Evolutionary conservation across 2,888 invertebrate genomes (phyloP).

Genomic region (Deilephila porcellus): DNA sequence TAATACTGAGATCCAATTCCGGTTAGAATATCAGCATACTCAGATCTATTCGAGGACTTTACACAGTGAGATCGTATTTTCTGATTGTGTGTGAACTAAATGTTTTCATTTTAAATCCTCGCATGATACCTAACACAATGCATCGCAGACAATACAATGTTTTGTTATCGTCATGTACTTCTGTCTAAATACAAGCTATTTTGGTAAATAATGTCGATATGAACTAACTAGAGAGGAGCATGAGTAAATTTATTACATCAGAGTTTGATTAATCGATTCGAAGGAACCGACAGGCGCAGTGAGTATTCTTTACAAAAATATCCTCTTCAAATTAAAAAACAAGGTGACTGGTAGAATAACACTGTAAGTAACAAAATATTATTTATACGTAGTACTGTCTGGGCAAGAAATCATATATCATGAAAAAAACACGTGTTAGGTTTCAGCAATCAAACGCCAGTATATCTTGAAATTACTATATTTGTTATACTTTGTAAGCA

Average conservation of each 20-base stretch:
- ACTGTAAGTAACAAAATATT: too few relatives aligned
- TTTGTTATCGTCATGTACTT: conserved; percentile 1
- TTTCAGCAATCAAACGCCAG: too few relatives aligned
- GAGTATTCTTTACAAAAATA: neutral
- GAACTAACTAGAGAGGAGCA: neutral
- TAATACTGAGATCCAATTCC: neutral
- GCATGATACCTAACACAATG: neutral
- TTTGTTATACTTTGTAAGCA: too few relatives aligned
- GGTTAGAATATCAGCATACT: neutral
- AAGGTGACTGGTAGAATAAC: too few relatives aligned
- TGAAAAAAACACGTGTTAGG: too few relatives aligned
- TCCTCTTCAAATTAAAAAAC: neutral
- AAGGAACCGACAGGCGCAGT: neutral
- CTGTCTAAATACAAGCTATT: neutral
- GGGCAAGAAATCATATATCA: too few relatives aligned
- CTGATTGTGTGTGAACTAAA: conserved; percentile 18
- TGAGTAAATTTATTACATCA: neutral
- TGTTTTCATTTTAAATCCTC: neutral
- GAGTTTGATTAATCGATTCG: conserved; percentile 3
- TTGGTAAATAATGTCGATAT: neutral
- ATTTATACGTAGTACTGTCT: too few relatives aligned
- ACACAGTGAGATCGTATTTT: conserved; percentile 16
- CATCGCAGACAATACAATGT: neutral
- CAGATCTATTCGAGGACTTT: neutral
- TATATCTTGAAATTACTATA: too few relatives aligned